Evolutionary conservation across 2,888 invertebrate genomes (phyloP), one percentile per base, ranked within the genome.

Genomic region (Hirtodrosophila duncani): DNA sequence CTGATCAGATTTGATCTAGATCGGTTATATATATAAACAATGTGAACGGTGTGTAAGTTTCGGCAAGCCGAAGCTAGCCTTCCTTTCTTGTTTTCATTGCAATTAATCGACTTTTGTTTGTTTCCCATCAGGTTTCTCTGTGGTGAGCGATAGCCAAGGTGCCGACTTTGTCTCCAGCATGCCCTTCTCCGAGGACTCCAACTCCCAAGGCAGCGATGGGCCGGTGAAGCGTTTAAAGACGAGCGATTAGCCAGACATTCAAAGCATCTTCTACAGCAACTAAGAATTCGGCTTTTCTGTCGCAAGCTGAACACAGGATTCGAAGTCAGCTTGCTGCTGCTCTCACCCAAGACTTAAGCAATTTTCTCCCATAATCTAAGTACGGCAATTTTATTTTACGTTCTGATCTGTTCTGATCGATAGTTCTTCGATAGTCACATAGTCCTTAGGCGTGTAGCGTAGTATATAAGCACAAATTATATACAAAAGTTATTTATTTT

Each of bases 161-260:
- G 92, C 94, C 1, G 95, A 95, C 64, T 93, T 93, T 81, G 93
- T 94, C 50, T 94, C 94, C n/a, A 92, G 94, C 82, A 91, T 94
- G 89, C 93, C 94, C 64, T 95, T 95, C 86, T 95, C 95, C 0
- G 95, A 96, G 87, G 95, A 96, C 85, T 95, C 95, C 7, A 95
- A 95, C 88, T 95, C 95, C 0, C 94, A 95, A 86, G 93, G 94
- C 79, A 94, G 94, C 83, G 94, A 94, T 43, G 86, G 86, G 1
- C 90, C 91, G 3, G 91, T 93, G 7, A 95, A 95, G 85, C 89
- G 93, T 83, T 88, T 94, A 87, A 94, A 94, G 89, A 91, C 92
- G 81, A 93, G 83, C 58, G 85, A 85, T 63, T 85, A 85, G 79
- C 56, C 51, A 59, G 34, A 50, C 27, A 43, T 57, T 30, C 46